Evolutionary conservation across 2,888 invertebrate genomes (phyloP), one percentile per base, ranked within the genome.

Genomic region (Trichogramma dendrolimi): DNA sequence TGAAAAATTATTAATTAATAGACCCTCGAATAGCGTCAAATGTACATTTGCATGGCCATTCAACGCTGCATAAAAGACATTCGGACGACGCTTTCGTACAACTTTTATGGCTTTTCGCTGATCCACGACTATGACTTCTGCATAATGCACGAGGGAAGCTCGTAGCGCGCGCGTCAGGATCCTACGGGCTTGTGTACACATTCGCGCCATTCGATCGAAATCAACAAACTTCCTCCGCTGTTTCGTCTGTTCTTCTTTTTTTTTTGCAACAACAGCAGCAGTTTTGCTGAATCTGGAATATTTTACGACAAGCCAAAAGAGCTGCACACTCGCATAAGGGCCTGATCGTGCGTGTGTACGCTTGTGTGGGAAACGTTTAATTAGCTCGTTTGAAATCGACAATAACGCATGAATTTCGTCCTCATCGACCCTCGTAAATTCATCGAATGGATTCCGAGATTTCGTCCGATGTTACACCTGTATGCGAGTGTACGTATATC

Each of bases 331-430:
- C 27, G 3, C 27, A 3, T 27, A 27, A 27, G 27, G 27, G 27
- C 27, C 27, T 27, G 27, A 27, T 0, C 27, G 27, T 27, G 46
- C 44, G 59, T 62, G 61, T 61, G 65, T 63, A 65, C 56, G 56
- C 57, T 60, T 66, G 64, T 75, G 74, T 77, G 75, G 76, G 76
- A 75, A 76, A 75, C 68, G 68, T 72, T 75, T 73, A 77, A 77
- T 77, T 77, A 75, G 73, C 67, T 41, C 51, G 62, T 38, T 68
- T 67, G 70, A 70, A 71, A 75, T 76, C 74, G 73, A 76, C 73
- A 75, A 71, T 71, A 71, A 68, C 69, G 66, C 48, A 57, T 50
- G 61, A 42, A 41, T 48, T 56, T 60, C 55, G 55, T 54, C 44
- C 39, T 48, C 73, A 71, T 67, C 69, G 72, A 71, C 69, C 66